Evolutionary conservation across 2,888 invertebrate species (phyloP).

Genomic region (Amitus sp.): DNA sequence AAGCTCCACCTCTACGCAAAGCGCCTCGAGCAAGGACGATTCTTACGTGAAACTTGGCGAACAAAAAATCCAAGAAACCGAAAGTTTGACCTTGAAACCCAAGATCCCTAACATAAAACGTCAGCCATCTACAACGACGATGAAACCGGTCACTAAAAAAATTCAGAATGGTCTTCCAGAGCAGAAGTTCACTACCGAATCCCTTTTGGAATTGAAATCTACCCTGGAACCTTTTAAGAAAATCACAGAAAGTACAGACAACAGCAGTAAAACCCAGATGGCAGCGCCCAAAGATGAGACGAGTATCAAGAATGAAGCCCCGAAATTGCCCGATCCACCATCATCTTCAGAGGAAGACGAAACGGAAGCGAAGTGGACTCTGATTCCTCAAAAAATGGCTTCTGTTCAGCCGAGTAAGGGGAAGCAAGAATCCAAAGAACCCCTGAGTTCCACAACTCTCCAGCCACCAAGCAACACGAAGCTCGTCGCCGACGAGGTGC

Average conservation of each 20-base stretch:
- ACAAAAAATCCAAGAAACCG: slow-evolving; percentile 20
- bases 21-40: slow-evolving; percentile 31
- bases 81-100: slow-evolving; percentile 19
- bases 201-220: slow-evolving; percentile 7
- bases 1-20: slow-evolving; percentile 11
- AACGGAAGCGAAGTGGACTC: slow-evolving; percentile 45
- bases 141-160: slow-evolving; percentile 28
- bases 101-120: slow-evolving; percentile 28
- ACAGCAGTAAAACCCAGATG: neutral
- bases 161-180: slow-evolving; percentile 8
- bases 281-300: neutral
- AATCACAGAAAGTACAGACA: neutral
- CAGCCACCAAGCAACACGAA: slow-evolving; percentile 8
- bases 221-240: neutral
- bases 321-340: slow-evolving; percentile 11
- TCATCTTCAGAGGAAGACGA: slow-evolving; percentile 25
- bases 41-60: slow-evolving; percentile 37
- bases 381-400: slow-evolving; percentile 42
- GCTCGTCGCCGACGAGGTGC: slow-evolving; percentile 37
- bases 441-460: slow-evolving; percentile 19
- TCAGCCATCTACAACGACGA: slow-evolving; percentile 11
- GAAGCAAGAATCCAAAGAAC: slow-evolving; percentile 25
- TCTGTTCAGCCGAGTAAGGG: slow-evolving; percentile 13
- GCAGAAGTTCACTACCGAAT: slow-evolving; percentile 6
- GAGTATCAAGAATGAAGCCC: neutral